Percentiles rank a stretch among this genome's conserved stretches.
These are phyloP conservation scores for Pedicia rivosa DNA, from an alignment of 2,888 invertebrate genomes.

Conservation along the genomic window DNA sequence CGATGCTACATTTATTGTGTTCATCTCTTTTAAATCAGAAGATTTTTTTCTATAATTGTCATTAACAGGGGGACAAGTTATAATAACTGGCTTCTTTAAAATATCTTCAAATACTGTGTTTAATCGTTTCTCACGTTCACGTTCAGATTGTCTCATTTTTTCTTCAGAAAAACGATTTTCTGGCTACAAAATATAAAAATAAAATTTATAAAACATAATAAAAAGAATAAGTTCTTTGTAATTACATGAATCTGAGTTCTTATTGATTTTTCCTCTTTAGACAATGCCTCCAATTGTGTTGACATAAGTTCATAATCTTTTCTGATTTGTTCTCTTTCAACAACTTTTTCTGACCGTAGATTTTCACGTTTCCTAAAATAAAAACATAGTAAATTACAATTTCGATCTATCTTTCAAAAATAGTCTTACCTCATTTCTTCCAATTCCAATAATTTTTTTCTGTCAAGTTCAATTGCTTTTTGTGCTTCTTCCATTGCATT, in stretches of 20 bases:
- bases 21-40: not conserved
- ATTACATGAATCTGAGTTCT: not conserved
- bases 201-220: not conserved
- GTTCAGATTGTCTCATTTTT: constrained; percentile 29
- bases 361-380: constrained; percentile 19
- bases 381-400: not conserved
- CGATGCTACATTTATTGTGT: not conserved
- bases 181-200: constrained; percentile 15
- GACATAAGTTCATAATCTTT: constrained; percentile 34
- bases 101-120: constrained; percentile 35
- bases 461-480: not conserved
- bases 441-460: constrained; percentile 8
- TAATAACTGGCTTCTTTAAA: constrained; percentile 22
- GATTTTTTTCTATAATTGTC: not conserved
- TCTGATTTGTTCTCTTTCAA: constrained; percentile 34
- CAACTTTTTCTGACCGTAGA: constrained; percentile 32
- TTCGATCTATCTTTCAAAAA: not conserved
- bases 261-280: constrained; percentile 21
- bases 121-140: constrained; percentile 33
- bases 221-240: not conserved
- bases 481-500: constrained; percentile 9
- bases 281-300: constrained; percentile 32
- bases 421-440: constrained; percentile 17
- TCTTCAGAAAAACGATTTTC: constrained; percentile 30
- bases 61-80: constrained; percentile 23